Percentiles rank a stretch among this genome's conserved stretches.
Evolutionary conservation across 2,888 invertebrate species (phyloP).

Genomic region (Pyrgus malvae): DNA sequence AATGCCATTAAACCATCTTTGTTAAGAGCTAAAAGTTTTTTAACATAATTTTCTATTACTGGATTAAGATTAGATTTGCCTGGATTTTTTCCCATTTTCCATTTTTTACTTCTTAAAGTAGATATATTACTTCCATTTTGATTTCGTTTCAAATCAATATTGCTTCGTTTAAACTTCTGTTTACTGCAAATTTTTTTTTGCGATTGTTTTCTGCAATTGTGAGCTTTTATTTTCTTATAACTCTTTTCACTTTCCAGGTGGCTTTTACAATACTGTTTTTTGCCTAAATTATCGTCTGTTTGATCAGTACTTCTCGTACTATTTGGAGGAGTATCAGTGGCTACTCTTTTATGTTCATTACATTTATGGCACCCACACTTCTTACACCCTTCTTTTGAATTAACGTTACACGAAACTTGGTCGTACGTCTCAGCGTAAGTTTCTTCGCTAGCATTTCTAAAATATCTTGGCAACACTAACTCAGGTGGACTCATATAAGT

Average conservation of each 20-base stretch:
- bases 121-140: slow-evolving; percentile 8
- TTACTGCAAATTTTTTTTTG: slow-evolving; percentile 27
- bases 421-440: slow-evolving; percentile 45
- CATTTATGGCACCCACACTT: slow-evolving; percentile 43
- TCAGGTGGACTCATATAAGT: slow-evolving; percentile 79
- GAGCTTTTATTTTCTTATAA: slow-evolving; percentile 35
- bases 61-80: slow-evolving; percentile 45
- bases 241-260: slow-evolving; percentile 22
- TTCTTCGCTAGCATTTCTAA: slow-evolving; percentile 44
- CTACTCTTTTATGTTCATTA: slow-evolving; percentile 28
- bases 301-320: slow-evolving; percentile 42
- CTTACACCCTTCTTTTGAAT: slow-evolving; percentile 36
- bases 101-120: slow-evolving; percentile 6
- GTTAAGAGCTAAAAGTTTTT: slow-evolving; percentile 62
- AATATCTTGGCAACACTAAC: slow-evolving; percentile 58
- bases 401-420: slow-evolving; percentile 35
- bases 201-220: slow-evolving; percentile 36
- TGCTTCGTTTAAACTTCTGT: slow-evolving; percentile 26
- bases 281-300: slow-evolving; percentile 27
- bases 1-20: slow-evolving; percentile 64
- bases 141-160: slow-evolving; percentile 6
- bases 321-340: slow-evolving; percentile 52
- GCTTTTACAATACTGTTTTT: slow-evolving; percentile 11
- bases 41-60: slow-evolving; percentile 63
- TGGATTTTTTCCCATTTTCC: slow-evolving; percentile 17